These are phyloP conservation scores for Venustaconcha ellipsiformis DNA, from an alignment of 1,140 invertebrate species.

Conservation along the genomic window DNA sequence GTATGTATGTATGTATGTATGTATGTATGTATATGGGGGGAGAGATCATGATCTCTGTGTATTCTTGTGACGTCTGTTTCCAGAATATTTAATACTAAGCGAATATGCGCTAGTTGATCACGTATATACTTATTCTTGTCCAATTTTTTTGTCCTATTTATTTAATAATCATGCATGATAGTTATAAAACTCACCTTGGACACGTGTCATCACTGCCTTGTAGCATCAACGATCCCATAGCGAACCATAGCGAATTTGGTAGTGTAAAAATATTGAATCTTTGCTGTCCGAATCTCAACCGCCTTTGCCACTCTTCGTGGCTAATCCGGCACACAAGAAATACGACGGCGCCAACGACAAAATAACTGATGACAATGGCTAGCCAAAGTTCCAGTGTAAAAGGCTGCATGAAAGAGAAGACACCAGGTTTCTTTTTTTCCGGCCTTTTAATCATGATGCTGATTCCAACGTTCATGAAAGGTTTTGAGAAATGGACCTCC, in stretches of 20 bases:
- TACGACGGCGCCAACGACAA: conserved; percentile 93
- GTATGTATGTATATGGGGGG: too few species aligned
- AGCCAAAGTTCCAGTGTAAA: conserved; percentile 98
- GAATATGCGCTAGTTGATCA: too few species aligned
- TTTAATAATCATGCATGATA: too few species aligned
- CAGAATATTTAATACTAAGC: too few species aligned
- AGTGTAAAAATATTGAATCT: conserved; percentile 83
- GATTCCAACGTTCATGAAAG: conserved; percentile 69
- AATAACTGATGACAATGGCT: conserved; percentile 90
- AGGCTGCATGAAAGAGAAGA: conserved; percentile 98
- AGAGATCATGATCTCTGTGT: too few species aligned
- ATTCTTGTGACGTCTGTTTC: too few species aligned
- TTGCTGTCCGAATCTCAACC: conserved; percentile 74
- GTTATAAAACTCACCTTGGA: conserved; percentile 48
- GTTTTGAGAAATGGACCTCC: conserved; percentile 68
- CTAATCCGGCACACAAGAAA: conserved; percentile 90
- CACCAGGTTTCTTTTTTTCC: conserved; percentile 90
- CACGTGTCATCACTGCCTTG: conserved; percentile 93
- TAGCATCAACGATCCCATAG: conserved; percentile 96
- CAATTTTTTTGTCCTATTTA: too few species aligned
- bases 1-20: too few species aligned
- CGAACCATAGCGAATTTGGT: conserved; percentile 82
- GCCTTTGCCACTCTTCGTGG: conserved; percentile 90
- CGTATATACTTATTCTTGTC: too few species aligned
- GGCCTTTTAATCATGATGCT: conserved; percentile 93